Evolutionary conservation across 2,888 invertebrate species (phyloP), one percentile per base, ranked within the genome.

Genomic region (Drosophila nigricruria): DNA sequence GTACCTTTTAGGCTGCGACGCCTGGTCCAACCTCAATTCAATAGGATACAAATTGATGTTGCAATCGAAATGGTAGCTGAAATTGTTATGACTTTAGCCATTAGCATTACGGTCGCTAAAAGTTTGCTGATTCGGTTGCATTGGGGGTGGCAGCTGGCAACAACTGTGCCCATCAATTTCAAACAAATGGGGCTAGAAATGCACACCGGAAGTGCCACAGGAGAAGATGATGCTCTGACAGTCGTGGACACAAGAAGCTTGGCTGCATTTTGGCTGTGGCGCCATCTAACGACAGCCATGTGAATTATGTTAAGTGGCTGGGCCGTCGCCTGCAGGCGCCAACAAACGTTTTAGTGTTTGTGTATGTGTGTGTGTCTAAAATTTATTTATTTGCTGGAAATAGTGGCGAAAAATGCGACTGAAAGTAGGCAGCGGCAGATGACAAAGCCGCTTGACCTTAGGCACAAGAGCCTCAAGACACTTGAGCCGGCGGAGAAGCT

Each of bases 371-470:
- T 38, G 50, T 60, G 43, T 61, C 23, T 59, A 58, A 79, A 77
- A 79, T 74, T 58, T 77, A 79, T 79, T 79, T 88, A 82, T 73
- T 84, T 86, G 86, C 60, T 69, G 36, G 56, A 59, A 77, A 77
- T 53, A 62, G 47, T 36, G 43, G 60, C 59, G 67, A 45, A 63
- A 70, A 75, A 70, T 84, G 79, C 57, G 82, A 69, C 74, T 61
- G 40, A 66, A 82, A 75, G 68, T 69, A 75, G 82, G 75, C 70
- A 85, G 74, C 72, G 74, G 66, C 64, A 64, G 66, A 68, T 71
- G 82, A 86, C 87, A 87, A 82, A 81, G 83, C 81, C 77, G 84
- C 86, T 84, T 84, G 84, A 84, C 84, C 84, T 84, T 81, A 84
- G 68, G 64, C 82, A 57, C 69, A 60, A 82, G 60, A 67, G 68